Base-by-base conservation (phyloP, 1,140 invertebrate species). In the Aphelinus atriplicis region DNA sequence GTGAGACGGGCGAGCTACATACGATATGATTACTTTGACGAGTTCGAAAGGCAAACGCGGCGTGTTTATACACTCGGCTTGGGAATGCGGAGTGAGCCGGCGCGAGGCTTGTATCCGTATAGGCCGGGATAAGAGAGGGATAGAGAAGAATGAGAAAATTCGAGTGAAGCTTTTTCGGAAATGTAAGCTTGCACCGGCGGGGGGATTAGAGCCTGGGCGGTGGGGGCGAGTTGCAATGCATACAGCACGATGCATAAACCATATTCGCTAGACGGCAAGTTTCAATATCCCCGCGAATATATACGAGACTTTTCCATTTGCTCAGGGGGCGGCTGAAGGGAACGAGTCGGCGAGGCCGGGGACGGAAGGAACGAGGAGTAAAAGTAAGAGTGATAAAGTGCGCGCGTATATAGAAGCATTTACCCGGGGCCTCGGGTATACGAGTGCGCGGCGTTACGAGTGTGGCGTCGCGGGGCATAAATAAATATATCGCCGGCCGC, bases 241-340 rank as follows among this genome's bases (percentile, higher is more conserved):
- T 48, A 60, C 58, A 58, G 64, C 48, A 48, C 57, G 50, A 63
- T 63, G 65, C 57, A 74, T 74, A 74, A 74, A 74, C 57, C 50
- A 68, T 48, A 74, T 68, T 74, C 45, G 55, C 48, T 7, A 10
- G 58, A 68, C 65, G 47, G 42, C 58, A 7, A 3, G n/a, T 61
- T 66, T 76, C 74, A 60, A 76, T 76, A 71, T 76, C 48, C 4
- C 51, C 51, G 4, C 62, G 64, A 71, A 71, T 76, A 60, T 26
- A 26, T 76, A 76, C 56, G 74, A 60, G 74, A 76, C 74, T 76
- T 76, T 76, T 76, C 74, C 74, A 76, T 76, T 76, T 76, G 10
- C 74, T 62, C 47, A n/a, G 50, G 26, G 26, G 26, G 57, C 64
- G 43, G 62, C 50, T 47, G 61, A 42, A 67, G 62, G 7, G 45